These are phyloP conservation scores for Turdus rufiventris DNA, from an alignment of 2,113 vertebrate species.

Conservation along the genomic window DNA sequence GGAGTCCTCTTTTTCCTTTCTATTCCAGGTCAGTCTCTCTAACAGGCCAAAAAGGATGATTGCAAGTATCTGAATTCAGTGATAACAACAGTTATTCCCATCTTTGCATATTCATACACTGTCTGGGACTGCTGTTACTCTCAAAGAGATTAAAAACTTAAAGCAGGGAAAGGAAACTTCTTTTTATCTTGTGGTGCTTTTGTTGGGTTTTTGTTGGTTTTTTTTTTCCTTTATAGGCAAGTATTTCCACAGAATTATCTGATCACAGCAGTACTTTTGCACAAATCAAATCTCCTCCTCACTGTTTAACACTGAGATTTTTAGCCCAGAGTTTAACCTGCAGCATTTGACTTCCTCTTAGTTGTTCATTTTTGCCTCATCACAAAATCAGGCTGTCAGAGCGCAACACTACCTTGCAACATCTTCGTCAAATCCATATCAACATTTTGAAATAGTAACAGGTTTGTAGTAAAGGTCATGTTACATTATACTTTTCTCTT, in stretches of 20 bases:
- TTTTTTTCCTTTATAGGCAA: background rate
- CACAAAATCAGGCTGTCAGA: accelerated
- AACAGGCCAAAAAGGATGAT: background rate
- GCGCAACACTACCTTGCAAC: background rate
- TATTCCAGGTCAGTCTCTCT: background rate
- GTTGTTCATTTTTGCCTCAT: background rate
- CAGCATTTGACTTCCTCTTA: background rate
- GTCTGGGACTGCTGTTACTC: background rate
- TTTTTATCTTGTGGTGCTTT: background rate
- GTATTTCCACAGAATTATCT: background rate
- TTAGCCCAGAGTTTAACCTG: background rate
- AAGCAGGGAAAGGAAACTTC: background rate
- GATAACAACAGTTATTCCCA: background rate
- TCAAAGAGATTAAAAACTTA: background rate
- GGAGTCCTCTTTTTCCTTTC: background rate
- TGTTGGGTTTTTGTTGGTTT: accelerated
- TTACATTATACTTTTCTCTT: background rate
- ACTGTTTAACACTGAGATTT: background rate
- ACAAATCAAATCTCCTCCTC: background rate
- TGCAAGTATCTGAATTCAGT: background rate
- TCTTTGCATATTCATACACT: background rate
- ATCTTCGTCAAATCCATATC: background rate
- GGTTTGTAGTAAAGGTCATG: background rate
- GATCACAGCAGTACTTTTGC: background rate
- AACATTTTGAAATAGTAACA: background rate